These are phyloP conservation scores for Trachops cirrhosus DNA, from an alignment of 2,797 vertebrate species.

Conservation along the genomic window DNA sequence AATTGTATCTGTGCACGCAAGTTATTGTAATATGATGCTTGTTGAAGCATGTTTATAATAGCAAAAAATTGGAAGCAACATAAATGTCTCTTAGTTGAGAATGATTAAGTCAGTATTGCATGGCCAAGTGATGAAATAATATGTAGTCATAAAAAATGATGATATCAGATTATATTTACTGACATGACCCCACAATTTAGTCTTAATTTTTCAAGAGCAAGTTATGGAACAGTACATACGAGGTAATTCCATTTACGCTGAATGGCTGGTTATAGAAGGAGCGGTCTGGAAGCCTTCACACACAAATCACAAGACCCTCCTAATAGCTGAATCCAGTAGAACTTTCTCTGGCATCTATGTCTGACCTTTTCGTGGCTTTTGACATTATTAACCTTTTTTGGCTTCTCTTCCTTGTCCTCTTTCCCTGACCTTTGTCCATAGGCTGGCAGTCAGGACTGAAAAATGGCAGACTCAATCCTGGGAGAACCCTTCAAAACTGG, in stretches of 20 bases:
- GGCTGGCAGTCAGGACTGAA: slow-evolving; percentile 28
- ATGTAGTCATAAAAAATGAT: slow-evolving; percentile 43
- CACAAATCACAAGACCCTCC: slow-evolving; percentile 12
- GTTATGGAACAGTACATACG: background rate
- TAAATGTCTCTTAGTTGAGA: slow-evolving; percentile 24
- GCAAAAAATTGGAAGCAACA: slow-evolving; percentile 5
- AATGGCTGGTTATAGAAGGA: slow-evolving; percentile 8
- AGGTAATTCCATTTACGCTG: slow-evolving; percentile 26
- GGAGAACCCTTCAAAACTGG: slow-evolving; percentile 48
- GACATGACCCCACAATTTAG: background rate
- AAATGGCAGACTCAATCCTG: slow-evolving; percentile 50
- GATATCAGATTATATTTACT: background rate
- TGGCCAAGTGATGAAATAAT: slow-evolving; percentile 28
- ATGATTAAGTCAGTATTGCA: slow-evolving; percentile 17
- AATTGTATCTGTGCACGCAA: background rate
- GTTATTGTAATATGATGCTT: background rate
- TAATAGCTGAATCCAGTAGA: slow-evolving; percentile 34
- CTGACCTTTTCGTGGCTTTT: slow-evolving; percentile 32
- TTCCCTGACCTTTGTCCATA: slow-evolving; percentile 55
- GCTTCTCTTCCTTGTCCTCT: slow-evolving; percentile 31
- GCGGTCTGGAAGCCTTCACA: slow-evolving; percentile 40
- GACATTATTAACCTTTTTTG: slow-evolving; percentile 48
- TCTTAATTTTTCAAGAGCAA: slow-evolving; percentile 35
- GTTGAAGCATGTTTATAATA: background rate
- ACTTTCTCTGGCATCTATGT: slow-evolving; percentile 22